Conservation (phyloP, 2,113 vertebrate genomes). For the Cyanoliseus patagonus region DNA sequence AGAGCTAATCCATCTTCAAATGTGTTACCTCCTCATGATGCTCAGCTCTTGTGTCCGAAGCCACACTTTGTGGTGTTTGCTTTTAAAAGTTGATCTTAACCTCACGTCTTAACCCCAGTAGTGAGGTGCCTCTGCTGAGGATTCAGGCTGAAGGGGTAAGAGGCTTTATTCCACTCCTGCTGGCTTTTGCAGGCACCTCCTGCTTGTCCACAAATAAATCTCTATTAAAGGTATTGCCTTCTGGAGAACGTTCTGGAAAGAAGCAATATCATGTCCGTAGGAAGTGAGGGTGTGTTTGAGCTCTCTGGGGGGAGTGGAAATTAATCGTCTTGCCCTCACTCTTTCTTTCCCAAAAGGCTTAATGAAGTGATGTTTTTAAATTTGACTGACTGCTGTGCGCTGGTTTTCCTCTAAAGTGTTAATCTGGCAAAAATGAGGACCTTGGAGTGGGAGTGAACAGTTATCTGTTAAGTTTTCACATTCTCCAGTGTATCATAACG, state of each 20-base stretch:
- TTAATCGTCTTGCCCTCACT: not conserved
- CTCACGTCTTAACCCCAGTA: not conserved
- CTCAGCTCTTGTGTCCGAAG: not conserved
- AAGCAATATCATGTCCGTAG: fast-evolving
- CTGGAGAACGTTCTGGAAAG: not conserved
- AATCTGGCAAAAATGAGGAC: not conserved
- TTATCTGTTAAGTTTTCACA: fast-evolving
- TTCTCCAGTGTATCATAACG: not conserved
- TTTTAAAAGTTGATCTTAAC: not conserved
- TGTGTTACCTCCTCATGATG: fast-evolving
- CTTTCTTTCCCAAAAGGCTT: not conserved
- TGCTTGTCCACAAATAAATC: not conserved
- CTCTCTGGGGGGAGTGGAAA: not conserved
- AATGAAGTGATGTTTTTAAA: not conserved
- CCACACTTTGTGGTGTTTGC: fast-evolving
- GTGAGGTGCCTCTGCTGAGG: not conserved
- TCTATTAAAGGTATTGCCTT: not conserved
- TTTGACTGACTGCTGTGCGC: not conserved
- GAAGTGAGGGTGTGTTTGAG: not conserved
- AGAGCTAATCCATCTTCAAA: not conserved
- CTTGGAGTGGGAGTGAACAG: not conserved
- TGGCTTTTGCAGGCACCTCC: not conserved
- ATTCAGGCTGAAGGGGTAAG: not conserved
- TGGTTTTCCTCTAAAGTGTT: not conserved
- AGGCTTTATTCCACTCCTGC: not conserved